phyloP scores from a whole-genome alignment of 2,113 vertebrate species.

The Deroptyus accipitrinus region DNA sequence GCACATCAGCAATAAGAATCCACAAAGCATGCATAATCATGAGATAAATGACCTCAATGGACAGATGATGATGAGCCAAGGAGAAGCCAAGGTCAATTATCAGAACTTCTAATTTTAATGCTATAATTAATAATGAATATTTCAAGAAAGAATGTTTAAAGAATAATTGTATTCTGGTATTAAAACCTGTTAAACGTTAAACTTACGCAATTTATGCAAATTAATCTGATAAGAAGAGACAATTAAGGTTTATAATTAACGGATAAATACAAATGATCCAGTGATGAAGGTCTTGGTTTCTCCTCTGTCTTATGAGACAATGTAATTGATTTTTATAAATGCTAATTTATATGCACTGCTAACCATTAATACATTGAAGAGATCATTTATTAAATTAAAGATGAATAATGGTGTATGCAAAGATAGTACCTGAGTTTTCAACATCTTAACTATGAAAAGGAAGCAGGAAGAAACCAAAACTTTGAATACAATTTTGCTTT shows the following conservation, averaged over 20 bases:
- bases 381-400: constrained; percentile 72
- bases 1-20: constrained; percentile 53
- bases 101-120: constrained; percentile 78
- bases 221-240: constrained; percentile 82
- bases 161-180: constrained; percentile 78
- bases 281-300: constrained; percentile 79
- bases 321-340: constrained; percentile 84
- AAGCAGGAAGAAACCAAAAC: constrained; percentile 2
- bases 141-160: constrained; percentile 76
- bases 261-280: constrained; percentile 85
- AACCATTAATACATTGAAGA: constrained; percentile 74
- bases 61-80: constrained; percentile 75
- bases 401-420: constrained; percentile 62
- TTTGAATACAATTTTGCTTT: background rate
- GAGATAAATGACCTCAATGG: constrained; percentile 71
- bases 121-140: constrained; percentile 79
- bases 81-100: constrained; percentile 81
- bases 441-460: constrained; percentile 38
- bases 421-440: constrained; percentile 59
- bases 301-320: constrained; percentile 76
- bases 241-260: constrained; percentile 85
- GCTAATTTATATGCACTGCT: constrained; percentile 82
- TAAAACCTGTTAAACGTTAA: constrained; percentile 77
- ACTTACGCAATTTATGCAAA: constrained; percentile 83
- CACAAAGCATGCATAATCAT: constrained; percentile 71